phyloP scores from a whole-genome alignment of 1,140 invertebrate genomes.

The Pantala flavescens region DNA sequence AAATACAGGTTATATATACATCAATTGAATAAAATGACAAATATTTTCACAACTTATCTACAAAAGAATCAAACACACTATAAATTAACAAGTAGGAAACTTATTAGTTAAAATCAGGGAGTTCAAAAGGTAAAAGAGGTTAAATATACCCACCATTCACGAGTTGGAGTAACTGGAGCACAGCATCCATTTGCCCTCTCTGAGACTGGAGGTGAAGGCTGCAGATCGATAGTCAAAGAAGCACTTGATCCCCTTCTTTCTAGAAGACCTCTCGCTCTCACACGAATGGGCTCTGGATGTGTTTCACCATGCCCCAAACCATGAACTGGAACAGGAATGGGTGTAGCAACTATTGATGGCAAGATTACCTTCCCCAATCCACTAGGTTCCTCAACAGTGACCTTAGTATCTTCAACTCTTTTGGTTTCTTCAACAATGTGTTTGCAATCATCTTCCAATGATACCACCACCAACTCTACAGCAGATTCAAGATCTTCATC shows the following conservation, averaged over 20 bases:
- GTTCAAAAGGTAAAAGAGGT: too few species aligned
- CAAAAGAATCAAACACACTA: too few species aligned
- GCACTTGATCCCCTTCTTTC: constrained; percentile 66
- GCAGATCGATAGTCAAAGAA: constrained; percentile 61
- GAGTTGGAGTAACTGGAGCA: constrained; percentile 31
- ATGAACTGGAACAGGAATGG: not conserved
- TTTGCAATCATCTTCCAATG: not conserved
- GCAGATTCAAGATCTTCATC: constrained; percentile 20
- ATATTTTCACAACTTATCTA: too few species aligned
- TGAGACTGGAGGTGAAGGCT: constrained; percentile 24
- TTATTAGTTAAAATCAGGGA: too few species aligned
- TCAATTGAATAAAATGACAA: too few species aligned
- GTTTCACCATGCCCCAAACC: constrained; percentile 24
- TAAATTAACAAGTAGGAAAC: too few species aligned
- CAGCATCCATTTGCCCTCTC: constrained; percentile 22
- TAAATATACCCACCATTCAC: constrained; percentile 36
- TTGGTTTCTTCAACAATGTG: constrained; percentile 21
- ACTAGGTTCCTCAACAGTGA: constrained; percentile 13
- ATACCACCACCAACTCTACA: not conserved
- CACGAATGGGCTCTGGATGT: constrained; percentile 38
- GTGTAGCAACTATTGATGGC: constrained; percentile 30
- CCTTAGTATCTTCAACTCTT: not conserved
- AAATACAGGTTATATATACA: too few species aligned
- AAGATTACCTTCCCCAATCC: constrained; percentile 22
- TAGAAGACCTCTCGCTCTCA: constrained; percentile 33